Conservation (phyloP, 2,797 vertebrate species). For the Falco columbarius region DNA sequence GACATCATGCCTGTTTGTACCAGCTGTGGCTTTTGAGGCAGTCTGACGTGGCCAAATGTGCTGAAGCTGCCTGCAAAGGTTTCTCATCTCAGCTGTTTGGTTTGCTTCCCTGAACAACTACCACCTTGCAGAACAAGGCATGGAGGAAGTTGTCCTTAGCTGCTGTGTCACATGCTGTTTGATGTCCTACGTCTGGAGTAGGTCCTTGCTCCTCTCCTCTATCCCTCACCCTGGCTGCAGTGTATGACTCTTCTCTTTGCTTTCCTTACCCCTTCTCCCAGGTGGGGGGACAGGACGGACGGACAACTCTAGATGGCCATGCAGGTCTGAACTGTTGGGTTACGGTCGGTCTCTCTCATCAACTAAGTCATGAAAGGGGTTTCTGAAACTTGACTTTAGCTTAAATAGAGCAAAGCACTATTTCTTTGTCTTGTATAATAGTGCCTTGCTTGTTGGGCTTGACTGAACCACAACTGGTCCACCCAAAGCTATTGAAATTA, state of each 20-base stretch:
- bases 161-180: rapidly evolving
- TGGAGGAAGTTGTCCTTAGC: not conserved
- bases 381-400: not conserved
- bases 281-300: not conserved
- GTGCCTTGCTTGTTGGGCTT: slow-evolving; percentile 34
- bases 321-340: not conserved
- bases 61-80: not conserved
- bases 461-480: not conserved
- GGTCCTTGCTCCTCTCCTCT: not conserved
- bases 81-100: not conserved
- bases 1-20: rapidly evolving
- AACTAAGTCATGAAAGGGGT: not conserved
- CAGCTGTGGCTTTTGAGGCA: not conserved
- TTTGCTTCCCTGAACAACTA: not conserved
- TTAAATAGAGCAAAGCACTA: not conserved
- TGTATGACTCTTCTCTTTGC: not conserved
- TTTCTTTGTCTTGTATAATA: not conserved
- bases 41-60: rapidly evolving
- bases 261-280: not conserved
- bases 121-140: not conserved
- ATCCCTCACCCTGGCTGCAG: rapidly evolving
- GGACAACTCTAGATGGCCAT: not conserved
- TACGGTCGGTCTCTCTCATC: not conserved
- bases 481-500: not conserved
- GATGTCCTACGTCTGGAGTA: not conserved